Evolutionary conservation across 2,888 invertebrate species (phyloP).

Genomic region (Drosophila mimica): DNA sequence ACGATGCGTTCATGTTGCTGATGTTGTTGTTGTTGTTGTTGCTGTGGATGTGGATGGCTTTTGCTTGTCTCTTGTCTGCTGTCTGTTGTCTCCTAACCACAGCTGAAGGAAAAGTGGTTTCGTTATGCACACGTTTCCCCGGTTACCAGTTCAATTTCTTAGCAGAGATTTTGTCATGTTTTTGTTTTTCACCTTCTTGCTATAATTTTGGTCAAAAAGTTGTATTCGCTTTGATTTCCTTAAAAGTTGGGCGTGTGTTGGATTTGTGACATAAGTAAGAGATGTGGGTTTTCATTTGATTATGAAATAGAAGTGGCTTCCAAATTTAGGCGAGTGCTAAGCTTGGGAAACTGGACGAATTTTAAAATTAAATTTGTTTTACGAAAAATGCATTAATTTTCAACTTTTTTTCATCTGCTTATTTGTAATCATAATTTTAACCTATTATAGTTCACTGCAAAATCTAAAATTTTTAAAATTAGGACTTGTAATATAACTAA

Average conservation of each 20-base stretch:
- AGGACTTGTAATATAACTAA: not conserved
- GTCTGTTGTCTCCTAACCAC: constrained; percentile 34
- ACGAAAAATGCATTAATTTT: not conserved
- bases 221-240: constrained; percentile 66
- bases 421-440: not conserved
- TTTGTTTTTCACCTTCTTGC: constrained; percentile 21
- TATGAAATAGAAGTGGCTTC: constrained; percentile 46
- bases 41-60: constrained; percentile 12
- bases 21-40: constrained; percentile 39
- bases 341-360: constrained; percentile 7
- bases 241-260: constrained; percentile 68
- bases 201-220: constrained; percentile 22
- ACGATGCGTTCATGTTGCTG: constrained; percentile 70
- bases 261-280: constrained; percentile 63
- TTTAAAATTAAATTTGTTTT: not conserved
- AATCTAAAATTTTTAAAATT: no score
- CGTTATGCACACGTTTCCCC: constrained; percentile 48
- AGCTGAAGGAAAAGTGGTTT: constrained; percentile 60
- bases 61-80: constrained; percentile 27
- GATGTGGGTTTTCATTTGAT: constrained; percentile 28
- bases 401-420: not conserved
- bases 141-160: constrained; percentile 42
- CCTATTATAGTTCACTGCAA: not conserved
- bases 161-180: constrained; percentile 33
- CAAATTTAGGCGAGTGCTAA: constrained; percentile 15